phyloP scores from a whole-genome alignment of 2,888 invertebrate genomes.

The Horisme vitalbata region DNA sequence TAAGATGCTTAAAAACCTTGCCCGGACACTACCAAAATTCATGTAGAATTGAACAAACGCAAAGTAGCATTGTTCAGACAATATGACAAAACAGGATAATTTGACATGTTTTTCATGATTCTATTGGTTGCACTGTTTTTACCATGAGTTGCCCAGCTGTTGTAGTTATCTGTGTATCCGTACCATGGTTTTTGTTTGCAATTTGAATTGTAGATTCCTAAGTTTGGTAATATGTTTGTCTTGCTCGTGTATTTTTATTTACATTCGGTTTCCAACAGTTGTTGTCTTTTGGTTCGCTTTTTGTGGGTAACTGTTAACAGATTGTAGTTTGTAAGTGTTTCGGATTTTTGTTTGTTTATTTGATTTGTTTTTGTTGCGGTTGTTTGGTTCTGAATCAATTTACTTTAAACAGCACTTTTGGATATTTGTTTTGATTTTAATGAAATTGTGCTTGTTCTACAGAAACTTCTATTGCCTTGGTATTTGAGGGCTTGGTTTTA shows the following conservation, averaged over 20 bases:
- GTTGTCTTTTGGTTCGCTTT: constrained; percentile 37
- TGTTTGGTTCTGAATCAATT: constrained; percentile 11
- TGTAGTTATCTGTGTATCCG: constrained; percentile 8
- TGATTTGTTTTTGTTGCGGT: constrained; percentile 17
- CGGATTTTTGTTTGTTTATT: constrained; percentile 21
- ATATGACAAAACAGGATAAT: too few species aligned
- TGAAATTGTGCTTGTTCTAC: too few species aligned
- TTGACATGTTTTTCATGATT: neutral
- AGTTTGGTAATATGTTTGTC: constrained; percentile 51
- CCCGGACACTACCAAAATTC: too few species aligned
- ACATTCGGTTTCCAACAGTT: constrained; percentile 37
- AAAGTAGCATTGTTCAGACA: too few species aligned
- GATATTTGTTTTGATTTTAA: neutral
- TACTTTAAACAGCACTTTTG: too few species aligned
- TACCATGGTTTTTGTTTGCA: constrained; percentile 43
- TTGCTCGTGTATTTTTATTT: constrained; percentile 42
- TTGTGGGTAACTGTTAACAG: constrained; percentile 30
- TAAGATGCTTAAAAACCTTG: too few species aligned
- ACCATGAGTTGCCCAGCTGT: constrained; percentile 19
- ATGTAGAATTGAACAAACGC: too few species aligned
- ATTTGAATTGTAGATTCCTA: constrained; percentile 52
- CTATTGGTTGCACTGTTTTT: neutral
- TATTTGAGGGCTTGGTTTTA: neutral
- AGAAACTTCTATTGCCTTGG: too few species aligned
- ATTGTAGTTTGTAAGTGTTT: constrained; percentile 27